phyloP scores from a whole-genome alignment of 2,113 vertebrate species.

The Riparia riparia region DNA sequence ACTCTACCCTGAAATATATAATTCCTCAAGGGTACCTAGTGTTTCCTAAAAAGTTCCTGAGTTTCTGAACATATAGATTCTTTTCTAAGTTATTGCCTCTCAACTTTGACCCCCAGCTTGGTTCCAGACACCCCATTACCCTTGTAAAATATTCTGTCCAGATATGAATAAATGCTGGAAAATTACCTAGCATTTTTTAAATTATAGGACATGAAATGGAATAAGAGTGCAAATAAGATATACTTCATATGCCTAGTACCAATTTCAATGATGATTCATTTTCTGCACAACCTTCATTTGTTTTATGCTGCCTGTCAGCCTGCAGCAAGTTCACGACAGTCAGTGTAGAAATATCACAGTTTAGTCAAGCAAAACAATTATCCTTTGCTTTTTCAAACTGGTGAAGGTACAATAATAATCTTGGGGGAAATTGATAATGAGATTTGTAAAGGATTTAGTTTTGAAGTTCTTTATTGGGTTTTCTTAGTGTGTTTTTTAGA shows the following conservation, averaged over 20 bases:
- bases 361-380: slow-evolving; percentile 34
- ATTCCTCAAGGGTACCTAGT: neutral
- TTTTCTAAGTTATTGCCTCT: neutral
- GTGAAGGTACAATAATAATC: neutral
- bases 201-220: neutral
- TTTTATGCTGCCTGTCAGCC: neutral
- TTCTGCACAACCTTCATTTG: neutral
- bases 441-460: neutral
- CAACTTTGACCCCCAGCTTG: neutral
- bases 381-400: neutral
- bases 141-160: neutral
- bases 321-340: neutral
- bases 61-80: neutral
- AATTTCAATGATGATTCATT: neutral
- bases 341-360: neutral
- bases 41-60: neutral
- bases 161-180: neutral
- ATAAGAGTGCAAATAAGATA: neutral
- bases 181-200: neutral
- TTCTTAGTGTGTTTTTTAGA: neutral
- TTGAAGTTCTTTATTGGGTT: neutral
- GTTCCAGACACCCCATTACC: neutral
- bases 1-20: neutral
- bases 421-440: neutral
- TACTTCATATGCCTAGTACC: neutral